Conservation (phyloP, 2,797 vertebrate species). For the Poeciliopsis infans region DNA sequence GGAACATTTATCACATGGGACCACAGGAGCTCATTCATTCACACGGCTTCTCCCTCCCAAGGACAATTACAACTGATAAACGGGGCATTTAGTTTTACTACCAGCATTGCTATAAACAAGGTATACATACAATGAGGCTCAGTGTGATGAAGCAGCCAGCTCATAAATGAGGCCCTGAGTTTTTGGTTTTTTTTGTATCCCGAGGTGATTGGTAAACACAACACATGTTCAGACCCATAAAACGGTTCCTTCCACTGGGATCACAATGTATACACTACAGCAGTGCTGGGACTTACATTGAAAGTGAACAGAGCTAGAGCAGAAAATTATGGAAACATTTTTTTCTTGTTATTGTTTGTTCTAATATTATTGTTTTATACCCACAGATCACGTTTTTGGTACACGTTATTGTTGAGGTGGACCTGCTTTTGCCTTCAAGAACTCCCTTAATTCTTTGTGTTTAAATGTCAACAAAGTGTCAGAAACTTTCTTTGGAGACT, state of each 20-base stretch:
- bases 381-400: neutral
- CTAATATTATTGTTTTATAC: neutral
- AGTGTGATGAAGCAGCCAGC: conserved; percentile 60
- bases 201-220: conserved; percentile 67
- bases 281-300: conserved; percentile 20
- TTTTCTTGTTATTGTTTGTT: neutral
- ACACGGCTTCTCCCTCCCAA: conserved; percentile 45
- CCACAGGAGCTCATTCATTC: conserved; percentile 49
- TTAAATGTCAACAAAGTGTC: neutral
- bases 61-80: conserved; percentile 61
- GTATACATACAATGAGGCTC: conserved; percentile 56
- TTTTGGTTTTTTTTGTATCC: conserved; percentile 44
- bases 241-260: conserved; percentile 49
- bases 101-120: conserved; percentile 64
- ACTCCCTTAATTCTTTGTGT: neutral
- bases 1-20: conserved; percentile 49
- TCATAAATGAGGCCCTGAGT: conserved; percentile 69
- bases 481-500: neutral
- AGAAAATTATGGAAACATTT: neutral
- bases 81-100: conserved; percentile 62
- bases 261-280: conserved; percentile 31
- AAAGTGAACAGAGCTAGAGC: neutral
- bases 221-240: conserved; percentile 61
- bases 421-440: neutral
- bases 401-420: too few relatives aligned